phyloP scores from a whole-genome alignment of 1,140 invertebrate species.

The Drosophila setifemur region DNA sequence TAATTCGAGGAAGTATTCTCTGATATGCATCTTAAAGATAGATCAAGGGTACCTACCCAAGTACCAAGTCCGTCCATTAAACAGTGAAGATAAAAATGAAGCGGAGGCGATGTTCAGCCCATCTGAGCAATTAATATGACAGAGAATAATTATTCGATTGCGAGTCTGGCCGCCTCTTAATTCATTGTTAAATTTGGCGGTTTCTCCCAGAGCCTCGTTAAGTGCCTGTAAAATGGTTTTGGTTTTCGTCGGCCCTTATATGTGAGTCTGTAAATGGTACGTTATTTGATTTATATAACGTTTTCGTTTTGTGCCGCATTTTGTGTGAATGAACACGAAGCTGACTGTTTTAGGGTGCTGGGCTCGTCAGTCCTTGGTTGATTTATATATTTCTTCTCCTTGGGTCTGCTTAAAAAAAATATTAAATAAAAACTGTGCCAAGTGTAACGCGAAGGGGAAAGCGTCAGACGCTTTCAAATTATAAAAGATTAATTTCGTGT shows the following conservation, averaged over 20 bases:
- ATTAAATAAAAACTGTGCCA: conserved; percentile 28
- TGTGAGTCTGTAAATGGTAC: neutral
- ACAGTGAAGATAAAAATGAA: neutral
- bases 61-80: too few species aligned
- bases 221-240: conserved; percentile 30
- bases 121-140: conserved; percentile 35
- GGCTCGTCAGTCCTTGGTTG: conserved; percentile 13
- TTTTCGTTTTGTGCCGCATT: conserved; percentile 28
- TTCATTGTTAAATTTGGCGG: conserved; percentile 24
- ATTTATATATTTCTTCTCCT: conserved; percentile 23
- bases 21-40: conserved; percentile 13
- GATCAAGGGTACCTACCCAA: neutral
- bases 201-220: conserved; percentile 8
- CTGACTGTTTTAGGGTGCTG: conserved; percentile 9
- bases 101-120: neutral
- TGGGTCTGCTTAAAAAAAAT: conserved; percentile 9
- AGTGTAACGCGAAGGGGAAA: conserved; percentile 14
- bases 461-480: conserved; percentile 22
- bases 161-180: conserved; percentile 7
- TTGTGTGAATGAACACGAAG: conserved; percentile 33
- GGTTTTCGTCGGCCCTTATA: neutral
- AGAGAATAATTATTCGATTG: conserved; percentile 35
- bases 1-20: conserved; percentile 3
- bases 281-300: conserved; percentile 40
- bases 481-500: conserved; percentile 29